Evolutionary conservation across 2,113 vertebrate species (phyloP).

Genomic region (Uropsilus gracilis): DNA sequence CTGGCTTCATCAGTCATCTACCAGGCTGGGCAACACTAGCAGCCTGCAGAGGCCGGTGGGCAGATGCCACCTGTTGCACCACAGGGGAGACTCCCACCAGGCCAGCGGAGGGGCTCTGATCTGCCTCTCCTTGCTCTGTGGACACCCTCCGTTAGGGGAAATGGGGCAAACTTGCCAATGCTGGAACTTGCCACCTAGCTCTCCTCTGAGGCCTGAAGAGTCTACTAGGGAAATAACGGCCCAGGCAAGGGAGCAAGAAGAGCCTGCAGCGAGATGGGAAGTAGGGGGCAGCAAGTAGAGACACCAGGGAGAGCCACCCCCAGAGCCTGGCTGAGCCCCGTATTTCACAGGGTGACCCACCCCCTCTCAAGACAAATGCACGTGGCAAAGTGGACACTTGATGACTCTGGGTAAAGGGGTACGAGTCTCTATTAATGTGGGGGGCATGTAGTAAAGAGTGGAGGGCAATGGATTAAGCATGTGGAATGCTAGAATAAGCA

Average conservation of each 20-base stretch:
- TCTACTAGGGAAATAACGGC: background rate
- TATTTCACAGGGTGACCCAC: too few species aligned
- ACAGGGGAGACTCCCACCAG: background rate
- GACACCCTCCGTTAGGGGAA: accelerated
- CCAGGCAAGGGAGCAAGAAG: background rate
- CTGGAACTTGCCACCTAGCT: background rate
- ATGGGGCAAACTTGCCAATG: accelerated
- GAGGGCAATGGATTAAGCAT: background rate
- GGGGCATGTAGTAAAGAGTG: background rate
- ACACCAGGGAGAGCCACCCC: background rate
- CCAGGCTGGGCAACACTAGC: background rate
- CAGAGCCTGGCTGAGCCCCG: background rate
- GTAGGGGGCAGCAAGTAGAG: too few species aligned
- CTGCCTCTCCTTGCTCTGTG: accelerated
- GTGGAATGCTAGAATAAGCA: background rate
- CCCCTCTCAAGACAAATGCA: background rate
- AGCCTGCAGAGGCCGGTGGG: background rate
- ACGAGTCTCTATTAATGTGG: background rate
- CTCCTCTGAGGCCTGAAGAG: background rate
- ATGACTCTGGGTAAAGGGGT: background rate
- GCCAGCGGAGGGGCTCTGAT: background rate
- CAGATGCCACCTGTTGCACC: too few species aligned
- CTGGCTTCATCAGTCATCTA: background rate
- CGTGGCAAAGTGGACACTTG: background rate
- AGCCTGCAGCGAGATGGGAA: background rate